These are phyloP conservation scores for Caenorhabditis uteleia DNA, from an alignment of 2,888 invertebrate species.

Conservation along the genomic window DNA sequence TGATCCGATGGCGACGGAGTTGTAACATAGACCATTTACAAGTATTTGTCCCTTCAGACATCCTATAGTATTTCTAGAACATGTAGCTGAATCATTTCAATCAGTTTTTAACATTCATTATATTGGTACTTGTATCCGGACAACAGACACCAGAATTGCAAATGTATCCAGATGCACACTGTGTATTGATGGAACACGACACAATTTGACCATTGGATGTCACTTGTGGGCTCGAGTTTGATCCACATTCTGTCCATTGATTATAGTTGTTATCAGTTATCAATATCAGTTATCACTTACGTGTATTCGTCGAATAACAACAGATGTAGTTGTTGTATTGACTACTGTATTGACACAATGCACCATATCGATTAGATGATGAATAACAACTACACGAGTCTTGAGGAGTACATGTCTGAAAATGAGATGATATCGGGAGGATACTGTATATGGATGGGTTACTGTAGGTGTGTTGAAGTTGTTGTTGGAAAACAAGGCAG, in stretches of 20 bases:
- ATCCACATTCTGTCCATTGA: conserved; percentile 21
- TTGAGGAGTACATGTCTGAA: conserved; percentile 35
- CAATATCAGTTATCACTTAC: conserved; percentile 9
- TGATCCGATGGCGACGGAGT: conserved; percentile 41
- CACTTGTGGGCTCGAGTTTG: conserved; percentile 30
- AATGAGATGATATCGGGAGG: background rate
- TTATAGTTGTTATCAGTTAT: too few species aligned
- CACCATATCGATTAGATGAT: conserved; percentile 12
- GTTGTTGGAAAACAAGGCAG: conserved; percentile 17
- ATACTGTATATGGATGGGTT: background rate
- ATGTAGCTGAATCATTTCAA: conserved; percentile 25
- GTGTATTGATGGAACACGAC: conserved; percentile 14
- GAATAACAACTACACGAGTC: conserved; percentile 31
- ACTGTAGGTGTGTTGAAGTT: conserved; percentile 28
- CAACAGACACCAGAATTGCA: conserved; percentile 31
- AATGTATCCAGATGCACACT: conserved; percentile 26
- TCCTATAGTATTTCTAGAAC: conserved; percentile 10
- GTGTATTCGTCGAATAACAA: conserved; percentile 31
- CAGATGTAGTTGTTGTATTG: conserved; percentile 30
- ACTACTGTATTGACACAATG: conserved; percentile 27
- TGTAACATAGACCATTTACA: conserved; percentile 53
- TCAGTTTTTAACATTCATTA: too few species aligned
- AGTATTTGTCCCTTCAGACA: conserved; percentile 35
- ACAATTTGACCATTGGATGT: conserved; percentile 16
- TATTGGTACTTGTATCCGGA: conserved; percentile 6